Evolutionary conservation across 2,888 invertebrate species (phyloP), one percentile per base, ranked within the genome.

Genomic region (Parnassius orleans): DNA sequence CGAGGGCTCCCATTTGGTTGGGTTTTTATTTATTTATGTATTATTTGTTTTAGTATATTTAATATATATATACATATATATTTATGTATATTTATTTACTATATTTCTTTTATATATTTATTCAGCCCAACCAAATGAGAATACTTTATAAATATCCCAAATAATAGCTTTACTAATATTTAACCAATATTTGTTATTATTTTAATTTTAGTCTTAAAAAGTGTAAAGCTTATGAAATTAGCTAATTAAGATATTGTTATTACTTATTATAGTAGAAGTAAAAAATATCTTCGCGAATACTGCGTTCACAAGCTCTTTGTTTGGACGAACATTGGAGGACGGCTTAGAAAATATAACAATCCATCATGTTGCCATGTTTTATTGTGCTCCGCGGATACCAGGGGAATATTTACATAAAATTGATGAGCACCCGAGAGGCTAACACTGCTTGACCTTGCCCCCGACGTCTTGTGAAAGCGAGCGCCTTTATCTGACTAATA

Each of bases 321-420:
- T 60, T 52, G 60, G 24, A 7, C 33, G 43, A 48, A 56, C 60
- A 56, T 65, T 63, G 67, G 60, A 64, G 60, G 65, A 52, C 63
- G 60, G 66, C 62, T 60, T 77, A 78, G 77, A 74, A 81, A 84
- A 80, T 80, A 76, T 75, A 61, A 81, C 81, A 80, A 89, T 89
- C 81, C 76, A 89, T 89, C 88, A 86, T 76, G 70, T 74, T 79
- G 75, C 76, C 78, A 80, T 80, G 79, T 79, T 83, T 84, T 83
- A 85, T 87, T 86, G 80, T 86, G 75, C 71, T 76, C 79, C 67
- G 76, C 74, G 80, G 81, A 86, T 83, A 81, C 82, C 80, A 76
- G 81, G 74, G 81, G 81, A 85, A 84, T 87, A 87, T 88, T 88
- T 87, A 85, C 86, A 84, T 84, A 80, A 78, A 84, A 87, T 88